A percentile compares a stretch with the other conserved stretches of the same genome.
These are phyloP conservation scores for Poeciliopsis occidentalis DNA, from an alignment of 2,113 vertebrate species.

Conservation along the genomic window DNA sequence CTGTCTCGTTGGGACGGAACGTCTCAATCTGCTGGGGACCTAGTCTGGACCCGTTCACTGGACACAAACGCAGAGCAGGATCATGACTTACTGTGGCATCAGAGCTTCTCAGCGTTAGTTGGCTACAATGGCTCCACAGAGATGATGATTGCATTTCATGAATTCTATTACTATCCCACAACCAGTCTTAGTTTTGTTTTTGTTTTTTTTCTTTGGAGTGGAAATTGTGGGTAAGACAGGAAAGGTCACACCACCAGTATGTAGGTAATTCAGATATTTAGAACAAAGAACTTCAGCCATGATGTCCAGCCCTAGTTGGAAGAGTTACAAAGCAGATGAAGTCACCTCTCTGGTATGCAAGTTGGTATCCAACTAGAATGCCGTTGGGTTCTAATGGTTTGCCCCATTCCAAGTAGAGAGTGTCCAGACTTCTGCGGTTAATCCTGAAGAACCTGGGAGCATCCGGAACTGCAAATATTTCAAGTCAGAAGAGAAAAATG, in stretches of 20 bases:
- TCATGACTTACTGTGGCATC: background rate
- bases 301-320: background rate
- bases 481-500: background rate
- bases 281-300: too few species aligned
- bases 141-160: too few species aligned
- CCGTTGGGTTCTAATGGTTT: constrained; percentile 94
- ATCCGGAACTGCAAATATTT: constrained; percentile 84
- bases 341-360: constrained; percentile 89
- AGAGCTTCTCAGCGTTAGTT: too few species aligned
- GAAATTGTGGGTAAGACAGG: too few species aligned
- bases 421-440: constrained; percentile 83
- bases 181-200: too few species aligned
- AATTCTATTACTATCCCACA: too few species aligned
- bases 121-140: too few species aligned
- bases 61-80: constrained; percentile 9
- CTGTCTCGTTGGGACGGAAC: constrained; percentile 88
- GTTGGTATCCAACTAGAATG: constrained; percentile 88
- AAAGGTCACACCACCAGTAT: too few species aligned
- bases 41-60: constrained; percentile 89
- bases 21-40: constrained; percentile 79
- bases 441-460: constrained; percentile 88
- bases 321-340: background rate
- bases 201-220: too few species aligned
- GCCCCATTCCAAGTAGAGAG: constrained; percentile 89
- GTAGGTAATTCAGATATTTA: too few species aligned